Conservation (phyloP, 2,113 vertebrate species). For the Erinaceus europaeus region DNA sequence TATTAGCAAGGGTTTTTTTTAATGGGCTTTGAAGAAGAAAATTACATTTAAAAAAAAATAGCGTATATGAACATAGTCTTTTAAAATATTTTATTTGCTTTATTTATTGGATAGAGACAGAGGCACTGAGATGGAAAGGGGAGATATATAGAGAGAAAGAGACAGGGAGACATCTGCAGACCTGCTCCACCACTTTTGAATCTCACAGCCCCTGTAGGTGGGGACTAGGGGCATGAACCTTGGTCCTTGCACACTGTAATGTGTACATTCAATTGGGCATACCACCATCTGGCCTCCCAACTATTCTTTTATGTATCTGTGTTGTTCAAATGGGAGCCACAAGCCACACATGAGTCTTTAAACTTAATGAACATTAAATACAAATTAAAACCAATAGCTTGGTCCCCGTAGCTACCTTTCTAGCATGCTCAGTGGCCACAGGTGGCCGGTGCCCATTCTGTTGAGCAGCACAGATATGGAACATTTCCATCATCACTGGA, state of each 20-base stretch:
- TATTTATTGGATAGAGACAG: no score
- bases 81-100: no score
- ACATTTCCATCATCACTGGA: slow-evolving; percentile 40
- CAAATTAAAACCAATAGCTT: background rate
- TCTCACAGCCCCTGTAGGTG: no score
- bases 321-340: background rate
- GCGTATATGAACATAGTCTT: no score
- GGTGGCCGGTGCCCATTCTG: slow-evolving; percentile 46
- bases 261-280: no score
- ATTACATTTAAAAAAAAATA: no score
- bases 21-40: background rate
- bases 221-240: no score
- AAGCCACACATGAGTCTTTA: background rate
- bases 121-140: no score
- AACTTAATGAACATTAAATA: slow-evolving; percentile 52
- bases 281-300: background rate
- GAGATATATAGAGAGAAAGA: no score
- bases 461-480: background rate
- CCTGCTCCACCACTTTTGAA: no score
- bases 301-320: background rate
- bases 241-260: no score
- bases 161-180: no score
- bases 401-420: background rate
- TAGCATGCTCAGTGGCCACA: slow-evolving; percentile 8
- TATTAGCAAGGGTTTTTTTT: slow-evolving; percentile 28